Percentiles rank a stretch among this genome's conserved stretches.
phyloP scores from a whole-genome alignment of 2,113 vertebrate genomes.

The Leptobrachium ailaonicum region DNA sequence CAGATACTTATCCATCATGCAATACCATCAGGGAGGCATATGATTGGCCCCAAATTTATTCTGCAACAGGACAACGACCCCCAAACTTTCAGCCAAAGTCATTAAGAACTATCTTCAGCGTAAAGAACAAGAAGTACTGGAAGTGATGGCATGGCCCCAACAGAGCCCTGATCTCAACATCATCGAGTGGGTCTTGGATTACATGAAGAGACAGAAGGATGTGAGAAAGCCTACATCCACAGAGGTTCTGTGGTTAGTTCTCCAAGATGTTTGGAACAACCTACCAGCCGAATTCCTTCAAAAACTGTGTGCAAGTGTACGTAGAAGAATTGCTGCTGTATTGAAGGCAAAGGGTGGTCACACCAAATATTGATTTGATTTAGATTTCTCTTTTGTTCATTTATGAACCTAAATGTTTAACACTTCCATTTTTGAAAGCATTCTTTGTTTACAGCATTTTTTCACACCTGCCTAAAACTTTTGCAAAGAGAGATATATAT shows the following conservation, averaged over 20 bases:
- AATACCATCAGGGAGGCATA: not conserved
- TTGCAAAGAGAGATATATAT: too few species aligned
- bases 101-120: not conserved
- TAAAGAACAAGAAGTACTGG: conserved; percentile 10
- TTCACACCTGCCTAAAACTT: too few species aligned
- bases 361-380: not conserved
- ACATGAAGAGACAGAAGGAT: not conserved
- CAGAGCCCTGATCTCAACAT: not conserved
- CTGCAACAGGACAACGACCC: not conserved
- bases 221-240: not conserved
- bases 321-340: not conserved
- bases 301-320: not conserved
- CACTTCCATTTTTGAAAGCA: too few species aligned
- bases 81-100: not conserved
- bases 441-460: too few species aligned
- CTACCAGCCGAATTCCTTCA: not conserved
- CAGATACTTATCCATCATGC: not conserved
- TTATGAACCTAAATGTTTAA: not conserved
- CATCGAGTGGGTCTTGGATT: not conserved
- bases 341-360: not conserved
- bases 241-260: not conserved
- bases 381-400: not conserved
- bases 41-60: conserved; percentile 3
- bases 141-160: not conserved
- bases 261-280: not conserved